A percentile compares a stretch with the other conserved stretches of the same genome.
Conservation (phyloP, 2,113 vertebrate species). For the Myiozetetes cayanensis region DNA sequence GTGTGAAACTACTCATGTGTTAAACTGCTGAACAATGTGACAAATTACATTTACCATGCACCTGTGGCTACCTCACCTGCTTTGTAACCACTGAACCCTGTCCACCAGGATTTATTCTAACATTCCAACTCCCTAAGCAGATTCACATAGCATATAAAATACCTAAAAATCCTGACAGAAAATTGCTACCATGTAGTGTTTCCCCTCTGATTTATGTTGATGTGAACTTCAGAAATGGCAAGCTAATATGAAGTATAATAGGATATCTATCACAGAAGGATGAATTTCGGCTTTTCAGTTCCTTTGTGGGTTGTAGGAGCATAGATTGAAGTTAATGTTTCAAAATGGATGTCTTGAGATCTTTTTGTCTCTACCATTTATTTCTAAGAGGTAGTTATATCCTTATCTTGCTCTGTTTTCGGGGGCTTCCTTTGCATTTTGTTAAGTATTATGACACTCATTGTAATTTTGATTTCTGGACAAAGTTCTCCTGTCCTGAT, state of each 20-base stretch:
- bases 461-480: neutral
- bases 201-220: neutral
- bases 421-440: neutral
- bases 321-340: neutral
- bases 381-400: neutral
- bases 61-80: conserved; percentile 55
- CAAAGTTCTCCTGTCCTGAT: neutral
- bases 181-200: neutral
- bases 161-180: neutral
- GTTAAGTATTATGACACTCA: neutral
- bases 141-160: conserved; percentile 6
- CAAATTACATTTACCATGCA: conserved; percentile 59
- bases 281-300: neutral
- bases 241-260: neutral
- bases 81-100: conserved; percentile 37
- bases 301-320: neutral
- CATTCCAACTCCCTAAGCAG: conserved; percentile 5
- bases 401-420: neutral
- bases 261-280: neutral
- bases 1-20: conserved; percentile 46
- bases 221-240: neutral
- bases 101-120: conserved; percentile 40
- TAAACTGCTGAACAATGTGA: conserved; percentile 55
- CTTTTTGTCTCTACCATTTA: neutral
- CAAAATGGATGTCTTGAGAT: neutral